phyloP scores from a whole-genome alignment of 2,888 invertebrate species.

The Rotaria macrura region DNA sequence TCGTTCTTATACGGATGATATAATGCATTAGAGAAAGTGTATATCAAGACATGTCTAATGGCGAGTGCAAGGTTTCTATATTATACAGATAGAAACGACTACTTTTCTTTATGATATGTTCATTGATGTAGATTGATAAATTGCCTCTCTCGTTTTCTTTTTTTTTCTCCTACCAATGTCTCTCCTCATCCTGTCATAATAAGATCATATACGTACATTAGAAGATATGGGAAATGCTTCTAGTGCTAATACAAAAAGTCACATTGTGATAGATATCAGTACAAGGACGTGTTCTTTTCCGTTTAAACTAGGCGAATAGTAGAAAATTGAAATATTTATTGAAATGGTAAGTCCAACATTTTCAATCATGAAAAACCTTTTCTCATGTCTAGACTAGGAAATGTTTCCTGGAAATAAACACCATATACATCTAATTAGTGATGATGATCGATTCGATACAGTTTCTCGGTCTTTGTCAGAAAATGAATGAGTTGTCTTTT shows the following conservation, averaged over 20 bases:
- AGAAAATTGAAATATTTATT: no score
- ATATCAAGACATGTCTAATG: slow-evolving; percentile 2
- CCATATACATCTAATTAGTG: background rate
- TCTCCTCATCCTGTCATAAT: background rate
- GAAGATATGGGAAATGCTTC: background rate
- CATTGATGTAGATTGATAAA: background rate
- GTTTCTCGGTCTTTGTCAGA: background rate
- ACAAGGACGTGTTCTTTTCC: background rate
- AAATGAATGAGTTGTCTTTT: background rate
- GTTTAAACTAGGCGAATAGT: no score
- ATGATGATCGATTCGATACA: background rate
- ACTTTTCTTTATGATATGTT: background rate
- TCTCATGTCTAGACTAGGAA: background rate
- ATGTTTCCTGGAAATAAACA: background rate
- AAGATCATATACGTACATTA: background rate
- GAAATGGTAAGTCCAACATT: no score
- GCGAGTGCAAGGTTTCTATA: background rate
- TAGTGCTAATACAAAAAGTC: background rate
- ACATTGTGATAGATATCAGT: background rate
- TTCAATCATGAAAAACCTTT: no score
- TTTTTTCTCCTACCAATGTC: background rate
- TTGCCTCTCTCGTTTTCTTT: background rate
- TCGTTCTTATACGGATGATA: background rate
- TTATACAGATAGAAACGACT: background rate
- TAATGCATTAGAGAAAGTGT: background rate